A percentile compares a stretch with the other conserved stretches of the same genome.
These are phyloP conservation scores for Dendrolimus kikuchii DNA, from an alignment of 1,140 invertebrate genomes.

Conservation along the genomic window DNA sequence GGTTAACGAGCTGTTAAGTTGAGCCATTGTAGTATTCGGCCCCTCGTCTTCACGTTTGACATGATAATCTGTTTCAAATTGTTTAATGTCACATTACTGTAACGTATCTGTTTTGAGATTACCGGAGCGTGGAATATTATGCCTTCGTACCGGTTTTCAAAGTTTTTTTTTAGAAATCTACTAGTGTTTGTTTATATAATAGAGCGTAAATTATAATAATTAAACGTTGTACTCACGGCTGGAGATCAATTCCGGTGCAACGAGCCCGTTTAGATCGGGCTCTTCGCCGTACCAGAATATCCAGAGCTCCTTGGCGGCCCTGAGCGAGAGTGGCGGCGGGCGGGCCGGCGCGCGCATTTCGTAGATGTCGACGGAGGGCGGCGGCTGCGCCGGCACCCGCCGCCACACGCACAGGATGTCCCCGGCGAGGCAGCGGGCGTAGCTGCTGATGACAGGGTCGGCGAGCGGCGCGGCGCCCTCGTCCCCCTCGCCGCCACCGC, in stretches of 20 bases:
- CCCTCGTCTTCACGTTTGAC: constrained; percentile 2
- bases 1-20: constrained; percentile 54
- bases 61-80: constrained; percentile 10
- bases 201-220: constrained; percentile 1
- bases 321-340: constrained; percentile 80
- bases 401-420: constrained; percentile 98
- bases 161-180: not conserved
- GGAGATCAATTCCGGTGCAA: constrained; percentile 84
- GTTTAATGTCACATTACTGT: constrained; percentile 3
- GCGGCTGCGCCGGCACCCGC: constrained; percentile 78
- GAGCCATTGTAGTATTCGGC: constrained; percentile 31
- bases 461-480: constrained; percentile 82
- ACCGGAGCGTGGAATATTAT: constrained; percentile 1
- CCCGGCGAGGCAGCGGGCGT: constrained; percentile 92
- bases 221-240: constrained; percentile 76
- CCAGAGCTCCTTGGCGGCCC: constrained; percentile 95
- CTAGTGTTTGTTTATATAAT: not conserved
- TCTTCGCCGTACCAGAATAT: constrained; percentile 99
- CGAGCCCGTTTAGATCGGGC: constrained; percentile 88
- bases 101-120: constrained; percentile 4
- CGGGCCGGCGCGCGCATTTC: constrained; percentile 54
- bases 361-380: constrained; percentile 75
- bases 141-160: not conserved
- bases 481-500: constrained; percentile 72
- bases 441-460: constrained; percentile 94